Evolutionary conservation across 2,113 vertebrate species (phyloP), one percentile per base, ranked within the genome.

Genomic region (Recurvirostra avosetta): DNA sequence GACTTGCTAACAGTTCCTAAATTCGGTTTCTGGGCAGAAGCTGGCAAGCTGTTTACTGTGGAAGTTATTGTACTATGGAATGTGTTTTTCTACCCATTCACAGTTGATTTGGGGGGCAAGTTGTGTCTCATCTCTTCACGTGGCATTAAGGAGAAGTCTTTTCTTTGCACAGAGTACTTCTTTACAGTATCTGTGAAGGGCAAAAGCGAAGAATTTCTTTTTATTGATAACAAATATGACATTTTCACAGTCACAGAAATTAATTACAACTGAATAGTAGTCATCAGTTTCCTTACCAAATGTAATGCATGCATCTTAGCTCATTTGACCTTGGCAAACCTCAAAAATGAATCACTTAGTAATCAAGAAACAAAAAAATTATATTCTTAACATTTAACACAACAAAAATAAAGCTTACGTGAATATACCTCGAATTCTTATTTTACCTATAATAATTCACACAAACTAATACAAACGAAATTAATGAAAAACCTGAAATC

Each of bases 161-260:
- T 72, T 63, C 76, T 82, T 62, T 86, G 84, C 58, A 87, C 32
- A 82, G 43, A 78, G 40, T 52, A 67, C 49, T 59, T 91, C 62
- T 63, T 78, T 55, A 86, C 22, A 73, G 79, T 91, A 87, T 78
- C 91, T 94, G 80, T 76, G 74, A 88, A 94, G 40, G 38, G 45
- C 58, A 88, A 73, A 85, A 88, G 36, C 72, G 23, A 91, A 67
- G 17, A 81, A 89, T 84, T 89, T 77, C 45, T 62, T 90, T 96
- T 96, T 94, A 96, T 92, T 95, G 70, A 62, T 52, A 78, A 71
- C n/a, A 66, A 77, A 59, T 32, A 87, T 1, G 43, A 78, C 75
- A 22, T 79, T 90, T 83, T 92, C 91, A 95, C 29, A 91, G 63
- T 79, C 77, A 96, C 49, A 88, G 43, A 72, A 96, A 90, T 61